Evolutionary conservation across 2,797 vertebrate species (phyloP).

Genomic region (Florisuga fusca): DNA sequence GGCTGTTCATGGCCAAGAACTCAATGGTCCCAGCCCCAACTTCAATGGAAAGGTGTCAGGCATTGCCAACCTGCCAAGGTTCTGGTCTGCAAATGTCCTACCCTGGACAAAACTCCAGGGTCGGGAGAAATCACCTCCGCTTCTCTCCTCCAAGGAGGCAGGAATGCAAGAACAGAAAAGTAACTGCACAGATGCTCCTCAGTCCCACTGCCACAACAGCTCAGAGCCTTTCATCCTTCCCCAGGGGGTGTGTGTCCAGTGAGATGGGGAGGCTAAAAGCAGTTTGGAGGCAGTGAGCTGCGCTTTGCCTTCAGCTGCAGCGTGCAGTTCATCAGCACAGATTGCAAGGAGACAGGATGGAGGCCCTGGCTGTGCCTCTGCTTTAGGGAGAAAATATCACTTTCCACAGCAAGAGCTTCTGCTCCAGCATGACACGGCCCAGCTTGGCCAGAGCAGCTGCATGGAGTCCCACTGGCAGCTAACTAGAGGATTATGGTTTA

Average conservation of each 20-base stretch:
- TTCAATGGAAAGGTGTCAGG: accelerated
- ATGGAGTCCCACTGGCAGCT: not conserved
- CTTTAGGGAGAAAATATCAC: not conserved
- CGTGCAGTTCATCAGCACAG: not conserved
- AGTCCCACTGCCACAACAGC: accelerated
- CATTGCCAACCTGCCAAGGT: not conserved
- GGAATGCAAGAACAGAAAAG: not conserved
- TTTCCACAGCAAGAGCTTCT: not conserved
- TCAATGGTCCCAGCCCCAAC: not conserved
- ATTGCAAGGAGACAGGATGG: not conserved
- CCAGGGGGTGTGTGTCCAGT: accelerated
- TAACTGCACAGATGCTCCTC: not conserved
- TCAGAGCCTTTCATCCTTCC: accelerated
- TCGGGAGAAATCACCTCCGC: not conserved
- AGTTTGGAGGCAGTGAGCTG: not conserved
- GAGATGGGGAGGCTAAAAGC: accelerated
- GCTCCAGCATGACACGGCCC: not conserved
- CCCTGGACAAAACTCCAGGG: not conserved
- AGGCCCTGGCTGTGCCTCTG: not conserved
- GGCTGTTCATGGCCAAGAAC: accelerated
- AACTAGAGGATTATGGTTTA: not conserved
- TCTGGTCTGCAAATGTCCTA: not conserved
- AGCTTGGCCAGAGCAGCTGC: not conserved
- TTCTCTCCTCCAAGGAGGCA: not conserved
- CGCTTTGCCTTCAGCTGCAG: not conserved